Conservation (phyloP, 1,140 invertebrate species). For the Thaumatotibia leucotreta region DNA sequence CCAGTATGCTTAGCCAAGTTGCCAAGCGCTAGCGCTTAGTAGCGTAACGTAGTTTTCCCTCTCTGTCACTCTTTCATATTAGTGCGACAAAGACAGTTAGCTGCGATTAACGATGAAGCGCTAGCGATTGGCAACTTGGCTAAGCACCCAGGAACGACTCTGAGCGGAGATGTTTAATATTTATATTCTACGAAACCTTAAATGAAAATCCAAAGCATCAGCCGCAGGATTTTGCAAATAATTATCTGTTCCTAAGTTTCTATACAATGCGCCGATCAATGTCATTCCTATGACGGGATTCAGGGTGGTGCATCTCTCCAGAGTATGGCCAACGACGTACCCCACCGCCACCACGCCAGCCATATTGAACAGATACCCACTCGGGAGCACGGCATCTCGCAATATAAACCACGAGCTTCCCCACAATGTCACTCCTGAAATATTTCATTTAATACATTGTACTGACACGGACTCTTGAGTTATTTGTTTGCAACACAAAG, state of each 20-base stretch:
- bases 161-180: no score
- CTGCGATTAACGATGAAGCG: no score
- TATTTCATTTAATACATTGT: neutral
- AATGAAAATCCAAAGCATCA: conserved; percentile 79
- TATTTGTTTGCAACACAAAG: neutral
- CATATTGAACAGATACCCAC: conserved; percentile 87
- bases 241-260: conserved; percentile 82
- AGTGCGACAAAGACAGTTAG: no score
- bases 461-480: neutral
- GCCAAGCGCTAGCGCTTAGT: no score
- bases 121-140: no score
- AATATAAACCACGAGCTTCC: conserved; percentile 84
- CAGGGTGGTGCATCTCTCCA: conserved; percentile 82
- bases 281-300: conserved; percentile 92
- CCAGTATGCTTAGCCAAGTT: no score
- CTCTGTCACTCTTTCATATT: no score
- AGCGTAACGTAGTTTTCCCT: no score
- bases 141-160: no score
- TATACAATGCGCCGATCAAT: conserved; percentile 84
- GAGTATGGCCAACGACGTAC: conserved; percentile 86
- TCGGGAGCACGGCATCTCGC: conserved; percentile 82
- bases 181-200: no score
- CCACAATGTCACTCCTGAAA: conserved; percentile 82
- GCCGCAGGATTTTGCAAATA: conserved; percentile 79
- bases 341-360: conserved; percentile 83